Evolutionary conservation across 2,113 vertebrate species (phyloP), one percentile per base, ranked within the genome.

Genomic region (Fregetta grallaria): DNA sequence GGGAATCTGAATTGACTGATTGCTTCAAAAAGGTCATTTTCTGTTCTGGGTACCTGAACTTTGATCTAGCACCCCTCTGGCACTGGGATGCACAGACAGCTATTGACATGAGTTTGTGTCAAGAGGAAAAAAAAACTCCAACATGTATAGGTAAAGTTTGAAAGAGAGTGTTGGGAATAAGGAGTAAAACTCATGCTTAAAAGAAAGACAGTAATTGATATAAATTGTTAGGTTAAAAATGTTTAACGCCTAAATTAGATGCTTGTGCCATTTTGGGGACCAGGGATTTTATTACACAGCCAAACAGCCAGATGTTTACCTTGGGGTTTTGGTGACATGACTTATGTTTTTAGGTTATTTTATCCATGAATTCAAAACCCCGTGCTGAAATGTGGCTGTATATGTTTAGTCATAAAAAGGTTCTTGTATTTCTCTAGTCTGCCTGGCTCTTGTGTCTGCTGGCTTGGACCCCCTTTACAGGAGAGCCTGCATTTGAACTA

Each of bases 381-480:
- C 2, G 2, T 79, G 93, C 72, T 94, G 88, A 87, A 94, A 62
- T 92, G 94, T 52, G 70, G 66, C 89, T 82, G 89, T 47, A 52
- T 75, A 44, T 66, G 89, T 86, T 86, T 52, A 88, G 53, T 62
- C 74, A 91, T 62, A 7, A 93, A 92, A 95, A 94, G 88, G 38
- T 88, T 87, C 86, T 91, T 95, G 80, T 96, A 23, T 93, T 89
- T 17, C 86, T 71, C 36, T 89, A 36, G 90, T 44, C 80, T 83
- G 84, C 91, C 75, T 94, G 94, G 52, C 93, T 96, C 91, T 77
- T 3, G 58, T 76, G 90, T 90, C 77, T 95, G 96, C 86, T 8
- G 52, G 8, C 62, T 74, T 95, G 92, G 88, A 94, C 53, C 89
- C 49, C 73, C 25, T 79, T 93, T 91, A 49, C 49, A 88, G 88